These are phyloP conservation scores for Eueides isabella DNA, from an alignment of 1,140 invertebrate genomes.

Conservation along the genomic window DNA sequence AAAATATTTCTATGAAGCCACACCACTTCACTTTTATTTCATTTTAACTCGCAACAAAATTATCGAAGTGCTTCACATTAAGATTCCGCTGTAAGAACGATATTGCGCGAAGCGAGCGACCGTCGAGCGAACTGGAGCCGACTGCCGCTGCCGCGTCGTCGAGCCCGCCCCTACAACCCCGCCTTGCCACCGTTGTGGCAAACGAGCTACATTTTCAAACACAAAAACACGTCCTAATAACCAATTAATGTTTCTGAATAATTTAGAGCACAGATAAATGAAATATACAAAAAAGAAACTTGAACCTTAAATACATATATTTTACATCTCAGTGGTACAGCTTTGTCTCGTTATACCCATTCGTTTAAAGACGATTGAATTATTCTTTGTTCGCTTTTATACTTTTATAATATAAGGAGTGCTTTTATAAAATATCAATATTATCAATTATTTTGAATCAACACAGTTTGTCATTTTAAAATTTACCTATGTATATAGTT, in stretches of 20 bases:
- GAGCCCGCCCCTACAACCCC: conserved; percentile 60
- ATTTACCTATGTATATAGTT: not conserved
- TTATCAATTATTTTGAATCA: not conserved
- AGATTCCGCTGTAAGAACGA: conserved; percentile 17
- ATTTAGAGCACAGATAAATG: conserved; percentile 26
- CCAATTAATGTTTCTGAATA: conserved; percentile 48
- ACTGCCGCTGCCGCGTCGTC: conserved; percentile 63
- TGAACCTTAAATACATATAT: conserved; percentile 5
- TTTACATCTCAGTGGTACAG: conserved; percentile 6
- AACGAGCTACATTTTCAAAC: conserved; percentile 54
- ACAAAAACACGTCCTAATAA: conserved; percentile 54
- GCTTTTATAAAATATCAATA: not conserved
- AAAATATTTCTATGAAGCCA: conserved; percentile 24
- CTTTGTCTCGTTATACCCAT: conserved; percentile 2
- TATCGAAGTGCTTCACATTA: conserved; percentile 12
- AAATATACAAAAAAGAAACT: conserved; percentile 18
- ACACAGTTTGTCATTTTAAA: too few relatives aligned
- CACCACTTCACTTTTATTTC: conserved; percentile 38
- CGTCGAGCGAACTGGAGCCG: conserved; percentile 48
- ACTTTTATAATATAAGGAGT: not conserved
- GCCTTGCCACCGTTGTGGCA: conserved; percentile 52
- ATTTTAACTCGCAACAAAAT: conserved; percentile 23
- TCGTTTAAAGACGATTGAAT: not conserved
- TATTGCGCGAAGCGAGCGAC: conserved; percentile 56
- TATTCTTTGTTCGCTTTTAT: not conserved